These are phyloP conservation scores for Drosophila ohnishii DNA, from an alignment of 1,140 invertebrate species.

Conservation along the genomic window DNA sequence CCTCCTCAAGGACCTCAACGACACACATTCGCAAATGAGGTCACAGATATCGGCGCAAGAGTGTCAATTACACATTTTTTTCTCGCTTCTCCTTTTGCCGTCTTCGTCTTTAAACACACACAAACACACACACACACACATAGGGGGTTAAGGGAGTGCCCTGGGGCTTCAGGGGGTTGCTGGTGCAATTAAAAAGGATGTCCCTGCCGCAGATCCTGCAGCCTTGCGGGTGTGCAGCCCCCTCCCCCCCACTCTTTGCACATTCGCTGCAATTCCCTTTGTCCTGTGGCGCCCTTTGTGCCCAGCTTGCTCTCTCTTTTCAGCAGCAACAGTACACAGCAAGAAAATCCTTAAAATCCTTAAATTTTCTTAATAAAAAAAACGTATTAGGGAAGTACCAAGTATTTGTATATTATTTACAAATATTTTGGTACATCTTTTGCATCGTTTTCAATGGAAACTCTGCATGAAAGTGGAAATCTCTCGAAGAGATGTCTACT, in stretches of 20 bases:
- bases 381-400: not conserved
- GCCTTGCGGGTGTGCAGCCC: constrained; percentile 22
- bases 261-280: constrained; percentile 43
- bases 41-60: constrained; percentile 76
- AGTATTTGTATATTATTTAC: not conserved
- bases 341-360: constrained; percentile 13
- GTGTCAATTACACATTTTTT: constrained; percentile 75
- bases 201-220: constrained; percentile 6
- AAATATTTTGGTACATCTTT: not conserved
- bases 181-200: constrained; percentile 57
- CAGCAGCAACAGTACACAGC: not conserved
- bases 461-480: no score
- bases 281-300: constrained; percentile 32
- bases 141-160: constrained; percentile 1
- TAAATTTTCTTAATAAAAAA: not conserved
- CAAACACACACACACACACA: constrained; percentile 13
- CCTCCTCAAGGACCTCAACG: constrained; percentile 69
- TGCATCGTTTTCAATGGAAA: not conserved
- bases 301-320: constrained; percentile 3
- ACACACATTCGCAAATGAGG: constrained; percentile 77
- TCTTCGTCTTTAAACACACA: constrained; percentile 36
- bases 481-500: not conserved
- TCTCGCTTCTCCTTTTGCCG: constrained; percentile 22
- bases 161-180: constrained; percentile 18
- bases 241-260: not conserved